phyloP scores from a whole-genome alignment of 2,113 vertebrate genomes.

The Morone chrysops region DNA sequence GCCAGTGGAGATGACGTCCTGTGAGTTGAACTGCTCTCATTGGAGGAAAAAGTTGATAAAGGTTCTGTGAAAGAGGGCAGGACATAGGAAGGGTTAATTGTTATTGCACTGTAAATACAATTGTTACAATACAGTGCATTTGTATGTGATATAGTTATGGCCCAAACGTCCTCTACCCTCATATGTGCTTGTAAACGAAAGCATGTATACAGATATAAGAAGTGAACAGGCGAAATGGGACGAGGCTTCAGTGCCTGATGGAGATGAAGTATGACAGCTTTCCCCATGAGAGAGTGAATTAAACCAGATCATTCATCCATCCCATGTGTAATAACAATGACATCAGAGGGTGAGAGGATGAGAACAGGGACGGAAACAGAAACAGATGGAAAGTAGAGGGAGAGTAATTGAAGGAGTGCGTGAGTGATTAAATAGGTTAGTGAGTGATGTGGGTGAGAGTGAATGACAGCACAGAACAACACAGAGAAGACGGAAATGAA shows the following conservation, averaged over 20 bases:
- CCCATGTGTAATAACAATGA: background rate
- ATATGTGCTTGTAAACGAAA: background rate
- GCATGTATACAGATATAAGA: background rate
- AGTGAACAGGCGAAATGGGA: background rate
- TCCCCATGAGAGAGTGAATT: conserved; percentile 2
- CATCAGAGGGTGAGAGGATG: conserved; percentile 10
- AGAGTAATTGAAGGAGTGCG: conserved; percentile 10
- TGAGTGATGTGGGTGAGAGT: background rate
- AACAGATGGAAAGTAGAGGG: background rate
- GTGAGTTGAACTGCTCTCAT: no score
- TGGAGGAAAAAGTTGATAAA: no score
- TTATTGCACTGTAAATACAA: no score
- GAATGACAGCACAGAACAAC: background rate
- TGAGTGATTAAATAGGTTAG: conserved; percentile 11
- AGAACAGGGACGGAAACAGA: background rate
- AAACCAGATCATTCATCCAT: conserved; percentile 2
- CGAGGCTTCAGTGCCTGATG: background rate
- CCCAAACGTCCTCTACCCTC: no score
- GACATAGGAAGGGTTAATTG: no score
- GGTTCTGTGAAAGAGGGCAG: no score
- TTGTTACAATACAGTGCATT: no score
- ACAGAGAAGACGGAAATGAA: background rate
- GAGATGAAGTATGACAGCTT: conserved; percentile 1
- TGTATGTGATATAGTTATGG: no score
- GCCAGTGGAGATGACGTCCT: no score